Conservation (phyloP, 2,888 invertebrate genomes). For the Eilema sororculum region DNA sequence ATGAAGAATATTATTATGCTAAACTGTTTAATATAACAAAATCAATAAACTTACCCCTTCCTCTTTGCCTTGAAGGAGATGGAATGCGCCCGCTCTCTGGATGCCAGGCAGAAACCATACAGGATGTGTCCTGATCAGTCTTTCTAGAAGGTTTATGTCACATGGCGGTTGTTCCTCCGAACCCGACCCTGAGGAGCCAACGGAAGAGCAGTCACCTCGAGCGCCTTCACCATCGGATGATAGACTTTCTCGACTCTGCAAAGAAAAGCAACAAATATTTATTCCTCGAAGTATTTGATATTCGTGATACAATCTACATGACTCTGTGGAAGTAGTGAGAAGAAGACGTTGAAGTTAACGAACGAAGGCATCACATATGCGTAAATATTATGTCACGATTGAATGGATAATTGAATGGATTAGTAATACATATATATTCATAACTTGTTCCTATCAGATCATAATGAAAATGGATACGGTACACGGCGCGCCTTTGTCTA, state of each 20-base stretch:
- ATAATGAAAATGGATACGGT: neutral
- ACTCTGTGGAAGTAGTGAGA: neutral
- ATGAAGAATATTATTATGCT: neutral
- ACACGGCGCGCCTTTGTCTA: neutral
- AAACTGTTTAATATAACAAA: neutral
- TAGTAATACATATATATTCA: neutral
- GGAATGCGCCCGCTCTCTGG: slow-evolving; percentile 96
- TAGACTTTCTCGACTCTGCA: slow-evolving; percentile 89
- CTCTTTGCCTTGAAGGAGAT: slow-evolving; percentile 96
- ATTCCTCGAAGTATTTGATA: neutral
- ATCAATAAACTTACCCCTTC: slow-evolving; percentile 91
- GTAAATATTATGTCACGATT: too few relatives aligned
- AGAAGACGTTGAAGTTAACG: neutral
- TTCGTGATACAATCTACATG: neutral
- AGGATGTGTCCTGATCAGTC: slow-evolving; percentile 96
- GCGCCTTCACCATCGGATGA: slow-evolving; percentile 89
- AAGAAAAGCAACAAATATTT: slow-evolving; percentile 32
- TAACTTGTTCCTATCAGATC: neutral
- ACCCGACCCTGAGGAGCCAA: slow-evolving; percentile 85
- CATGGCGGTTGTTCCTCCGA: slow-evolving; percentile 92
- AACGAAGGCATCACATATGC: neutral
- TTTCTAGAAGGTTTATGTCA: slow-evolving; percentile 94
- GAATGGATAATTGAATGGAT: too few relatives aligned
- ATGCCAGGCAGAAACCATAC: slow-evolving; percentile 98
- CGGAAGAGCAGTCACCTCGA: slow-evolving; percentile 87